Conservation (phyloP, 2,797 vertebrate genomes). For the Coccyzus lansbergi region DNA sequence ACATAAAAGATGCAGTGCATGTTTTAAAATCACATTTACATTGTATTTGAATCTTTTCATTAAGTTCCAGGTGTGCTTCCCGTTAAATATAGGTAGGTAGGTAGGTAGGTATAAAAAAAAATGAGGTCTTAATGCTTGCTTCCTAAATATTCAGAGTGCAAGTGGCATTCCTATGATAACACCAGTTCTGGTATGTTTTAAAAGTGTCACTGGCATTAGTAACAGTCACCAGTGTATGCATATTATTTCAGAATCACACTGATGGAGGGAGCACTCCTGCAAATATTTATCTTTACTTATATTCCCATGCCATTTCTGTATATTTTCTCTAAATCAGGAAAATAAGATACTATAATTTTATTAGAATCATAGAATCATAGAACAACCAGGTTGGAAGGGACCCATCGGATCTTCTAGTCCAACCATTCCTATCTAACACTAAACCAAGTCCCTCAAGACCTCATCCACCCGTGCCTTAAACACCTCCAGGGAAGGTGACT, state of each 20-base stretch:
- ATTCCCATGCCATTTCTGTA: background rate
- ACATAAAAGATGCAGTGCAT: background rate
- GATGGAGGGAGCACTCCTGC: constrained; percentile 32
- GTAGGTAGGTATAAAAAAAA: constrained; percentile 27
- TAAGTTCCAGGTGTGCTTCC: constrained; percentile 22
- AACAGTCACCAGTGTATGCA: constrained; percentile 25
- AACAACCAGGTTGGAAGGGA: no score
- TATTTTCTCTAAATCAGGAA: background rate
- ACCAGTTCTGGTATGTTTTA: constrained; percentile 41
- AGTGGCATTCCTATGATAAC: background rate
- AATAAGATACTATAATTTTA: background rate
- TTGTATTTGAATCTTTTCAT: constrained; percentile 44
- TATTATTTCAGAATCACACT: background rate
- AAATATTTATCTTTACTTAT: constrained; percentile 34
- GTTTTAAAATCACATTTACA: constrained; percentile 17
- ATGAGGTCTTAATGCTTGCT: constrained; percentile 42
- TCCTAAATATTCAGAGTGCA: constrained; percentile 59
- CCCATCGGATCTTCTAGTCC: no score
- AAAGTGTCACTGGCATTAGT: constrained; percentile 38
- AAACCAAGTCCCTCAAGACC: no score
- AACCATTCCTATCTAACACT: no score
- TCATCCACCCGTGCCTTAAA: no score
- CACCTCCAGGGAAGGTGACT: no score
- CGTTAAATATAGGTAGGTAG: constrained; percentile 27
- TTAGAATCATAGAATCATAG: no score